Conservation (phyloP, 2,113 vertebrate species). For the Protomyctophum bolini region DNA sequence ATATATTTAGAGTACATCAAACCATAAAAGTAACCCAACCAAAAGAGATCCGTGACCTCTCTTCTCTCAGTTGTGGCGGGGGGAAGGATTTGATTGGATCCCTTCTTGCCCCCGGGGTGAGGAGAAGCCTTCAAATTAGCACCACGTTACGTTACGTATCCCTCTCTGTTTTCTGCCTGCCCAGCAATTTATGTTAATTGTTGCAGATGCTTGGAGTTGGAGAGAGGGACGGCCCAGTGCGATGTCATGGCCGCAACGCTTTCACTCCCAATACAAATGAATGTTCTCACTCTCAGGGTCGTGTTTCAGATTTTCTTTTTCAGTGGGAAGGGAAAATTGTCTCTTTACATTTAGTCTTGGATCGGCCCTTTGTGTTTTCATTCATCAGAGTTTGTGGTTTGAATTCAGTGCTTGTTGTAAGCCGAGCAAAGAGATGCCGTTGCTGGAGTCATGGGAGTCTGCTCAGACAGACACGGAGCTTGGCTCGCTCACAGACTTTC, state of each 20-base stretch:
- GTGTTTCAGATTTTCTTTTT: neutral
- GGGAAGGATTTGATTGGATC: constrained; percentile 37
- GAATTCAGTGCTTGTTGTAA: neutral
- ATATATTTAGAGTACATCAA: constrained; percentile 46
- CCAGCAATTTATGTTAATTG: constrained; percentile 48
- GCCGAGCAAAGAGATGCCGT: constrained; percentile 12
- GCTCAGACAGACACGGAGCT: constrained; percentile 34
- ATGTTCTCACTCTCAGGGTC: constrained; percentile 20
- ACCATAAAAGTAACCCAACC: constrained; percentile 42
- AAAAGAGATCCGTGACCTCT: constrained; percentile 40
- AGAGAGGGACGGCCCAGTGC: constrained; percentile 16
- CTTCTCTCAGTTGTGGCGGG: constrained; percentile 59
- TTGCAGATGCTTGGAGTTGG: constrained; percentile 35
- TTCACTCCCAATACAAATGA: constrained; percentile 1
- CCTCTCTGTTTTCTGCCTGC: constrained; percentile 48
- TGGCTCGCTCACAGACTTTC: constrained; percentile 49
- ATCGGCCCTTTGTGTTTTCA: constrained; percentile 27
- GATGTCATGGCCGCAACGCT: constrained; percentile 34
- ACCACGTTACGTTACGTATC: constrained; percentile 12
- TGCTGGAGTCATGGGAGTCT: constrained; percentile 8
- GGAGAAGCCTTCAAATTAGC: constrained; percentile 62
- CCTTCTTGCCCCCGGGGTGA: constrained; percentile 15
- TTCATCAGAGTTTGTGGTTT: constrained; percentile 40
- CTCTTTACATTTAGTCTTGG: neutral
- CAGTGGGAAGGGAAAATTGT: neutral